Percentiles rank a stretch among this genome's conserved stretches.
phyloP scores from a whole-genome alignment of 1,140 invertebrate genomes.

The Trachymyrmex septentrionalis region DNA sequence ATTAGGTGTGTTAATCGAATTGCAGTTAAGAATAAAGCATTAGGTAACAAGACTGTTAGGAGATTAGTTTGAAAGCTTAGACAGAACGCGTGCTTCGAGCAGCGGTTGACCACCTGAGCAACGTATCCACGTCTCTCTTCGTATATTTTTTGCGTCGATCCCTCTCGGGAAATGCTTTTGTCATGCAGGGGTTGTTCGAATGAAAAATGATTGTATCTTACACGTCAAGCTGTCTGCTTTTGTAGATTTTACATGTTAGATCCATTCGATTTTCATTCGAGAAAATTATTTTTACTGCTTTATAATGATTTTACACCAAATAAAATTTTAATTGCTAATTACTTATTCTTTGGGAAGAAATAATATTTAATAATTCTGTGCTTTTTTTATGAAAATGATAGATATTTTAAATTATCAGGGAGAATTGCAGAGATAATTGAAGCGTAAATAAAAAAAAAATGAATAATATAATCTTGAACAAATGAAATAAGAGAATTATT shows the following conservation, averaged over 20 bases:
- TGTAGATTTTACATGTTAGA: neutral
- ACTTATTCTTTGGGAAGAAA: constrained; percentile 1
- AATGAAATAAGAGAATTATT: neutral
- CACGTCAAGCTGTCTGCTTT: neutral
- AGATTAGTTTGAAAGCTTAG: constrained; percentile 53
- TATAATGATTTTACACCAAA: neutral
- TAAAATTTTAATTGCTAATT: neutral
- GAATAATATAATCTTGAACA: neutral
- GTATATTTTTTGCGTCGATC: constrained; percentile 21
- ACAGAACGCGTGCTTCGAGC: constrained; percentile 80
- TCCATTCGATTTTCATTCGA: constrained; percentile 29
- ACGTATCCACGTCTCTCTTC: constrained; percentile 51
- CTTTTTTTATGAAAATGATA: neutral
- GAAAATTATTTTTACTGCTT: neutral
- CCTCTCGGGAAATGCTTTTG: constrained; percentile 1
- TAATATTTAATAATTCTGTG: constrained; percentile 24
- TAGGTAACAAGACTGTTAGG: constrained; percentile 22
- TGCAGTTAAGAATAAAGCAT: constrained; percentile 35
- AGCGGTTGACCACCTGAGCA: constrained; percentile 71
- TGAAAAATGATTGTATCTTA: constrained; percentile 26
- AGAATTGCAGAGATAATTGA: neutral
- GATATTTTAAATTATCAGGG: neutral
- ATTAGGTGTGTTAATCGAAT: constrained; percentile 17
- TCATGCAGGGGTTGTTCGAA: constrained; percentile 38
- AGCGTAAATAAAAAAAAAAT: neutral